Conservation (phyloP, 2,113 vertebrate species). For the Pomatorhinus ruficollis region DNA sequence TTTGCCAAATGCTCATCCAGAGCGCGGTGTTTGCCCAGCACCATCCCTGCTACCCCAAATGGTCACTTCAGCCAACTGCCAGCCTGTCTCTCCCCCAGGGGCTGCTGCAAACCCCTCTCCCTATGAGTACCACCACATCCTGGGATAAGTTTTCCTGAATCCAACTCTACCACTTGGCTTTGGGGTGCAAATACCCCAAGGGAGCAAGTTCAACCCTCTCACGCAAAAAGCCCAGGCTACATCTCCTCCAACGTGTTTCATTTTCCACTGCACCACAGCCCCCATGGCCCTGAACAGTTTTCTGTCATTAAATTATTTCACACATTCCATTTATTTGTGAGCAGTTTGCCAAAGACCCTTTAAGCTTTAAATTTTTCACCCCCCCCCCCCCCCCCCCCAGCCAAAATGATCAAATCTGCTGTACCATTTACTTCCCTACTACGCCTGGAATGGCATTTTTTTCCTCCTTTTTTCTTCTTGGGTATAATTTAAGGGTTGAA, state of each 20-base stretch:
- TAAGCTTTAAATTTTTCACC: conserved; percentile 36
- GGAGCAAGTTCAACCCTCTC: background rate
- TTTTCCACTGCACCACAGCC: background rate
- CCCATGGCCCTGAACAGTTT: background rate
- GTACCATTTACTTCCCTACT: conserved; percentile 12
- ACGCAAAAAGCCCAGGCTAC: background rate
- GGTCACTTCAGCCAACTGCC: background rate
- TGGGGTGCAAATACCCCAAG: background rate
- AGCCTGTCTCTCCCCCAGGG: background rate
- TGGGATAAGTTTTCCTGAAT: background rate
- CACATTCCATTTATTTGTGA: conserved; percentile 42
- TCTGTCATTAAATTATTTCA: conserved; percentile 65
- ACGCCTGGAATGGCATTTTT: background rate
- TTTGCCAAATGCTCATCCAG: background rate
- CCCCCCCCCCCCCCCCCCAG: background rate
- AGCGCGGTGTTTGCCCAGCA: accelerated
- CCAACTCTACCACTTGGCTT: background rate
- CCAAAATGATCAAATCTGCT: conserved; percentile 38
- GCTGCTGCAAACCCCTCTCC: background rate
- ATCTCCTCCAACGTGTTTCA: conserved; percentile 5
- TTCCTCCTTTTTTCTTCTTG: background rate
- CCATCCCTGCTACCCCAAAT: accelerated
- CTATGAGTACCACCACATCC: accelerated
- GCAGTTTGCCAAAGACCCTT: conserved; percentile 59
- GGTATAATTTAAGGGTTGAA: conserved; percentile 74